These are phyloP conservation scores for Pseudochromis fuscus DNA, from an alignment of 2,797 vertebrate genomes.

Conservation along the genomic window DNA sequence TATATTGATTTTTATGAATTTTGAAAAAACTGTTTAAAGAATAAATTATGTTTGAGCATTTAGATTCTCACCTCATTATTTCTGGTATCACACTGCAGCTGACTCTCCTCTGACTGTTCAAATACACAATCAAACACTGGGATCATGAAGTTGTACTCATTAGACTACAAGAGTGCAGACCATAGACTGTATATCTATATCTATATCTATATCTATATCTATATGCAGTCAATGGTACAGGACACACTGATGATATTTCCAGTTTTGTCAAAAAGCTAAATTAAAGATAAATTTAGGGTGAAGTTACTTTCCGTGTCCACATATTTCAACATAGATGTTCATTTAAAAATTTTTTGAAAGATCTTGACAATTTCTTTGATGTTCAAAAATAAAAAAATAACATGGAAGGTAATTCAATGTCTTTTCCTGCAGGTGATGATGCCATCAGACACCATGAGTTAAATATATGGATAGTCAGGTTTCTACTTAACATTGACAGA, in stretches of 20 bases:
- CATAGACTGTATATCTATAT: too few relatives aligned
- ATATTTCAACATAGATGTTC: neutral
- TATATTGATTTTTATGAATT: slow-evolving; percentile 27
- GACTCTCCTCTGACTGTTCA: too few relatives aligned
- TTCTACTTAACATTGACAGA: slow-evolving; percentile 24
- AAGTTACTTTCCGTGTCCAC: too few relatives aligned
- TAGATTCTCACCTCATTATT: neutral
- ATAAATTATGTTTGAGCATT: slow-evolving; percentile 4
- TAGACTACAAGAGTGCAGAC: too few relatives aligned
- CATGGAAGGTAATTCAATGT: neutral
- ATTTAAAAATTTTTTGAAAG: neutral
- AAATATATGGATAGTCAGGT: slow-evolving; percentile 23
- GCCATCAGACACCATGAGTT: neutral
- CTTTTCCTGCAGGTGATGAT: neutral
- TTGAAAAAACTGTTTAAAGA: slow-evolving; percentile 12
- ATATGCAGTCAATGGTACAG: too few relatives aligned
- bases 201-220: too few relatives aligned
- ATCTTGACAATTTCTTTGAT: neutral
- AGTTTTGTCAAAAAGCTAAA: too few relatives aligned
- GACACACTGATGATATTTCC: too few relatives aligned
- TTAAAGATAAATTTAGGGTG: too few relatives aligned
- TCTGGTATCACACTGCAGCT: too few relatives aligned
- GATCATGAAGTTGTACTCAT: too few relatives aligned
- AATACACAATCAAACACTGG: too few relatives aligned
- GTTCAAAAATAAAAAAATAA: neutral